phyloP scores from a whole-genome alignment of 2,888 invertebrate species.

The Tiliacea citrago region DNA sequence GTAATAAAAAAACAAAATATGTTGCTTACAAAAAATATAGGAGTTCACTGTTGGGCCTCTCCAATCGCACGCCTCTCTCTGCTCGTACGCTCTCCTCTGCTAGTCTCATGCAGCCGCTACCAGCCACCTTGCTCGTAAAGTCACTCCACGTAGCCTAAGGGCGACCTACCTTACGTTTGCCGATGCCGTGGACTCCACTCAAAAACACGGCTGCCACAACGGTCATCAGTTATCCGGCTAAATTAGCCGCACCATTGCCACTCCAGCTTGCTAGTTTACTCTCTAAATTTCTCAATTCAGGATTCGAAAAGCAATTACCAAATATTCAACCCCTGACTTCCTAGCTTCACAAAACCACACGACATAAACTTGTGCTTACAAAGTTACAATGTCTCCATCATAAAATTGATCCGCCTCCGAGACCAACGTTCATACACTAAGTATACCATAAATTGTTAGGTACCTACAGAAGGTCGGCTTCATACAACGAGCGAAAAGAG shows the following conservation, averaged over 20 bases:
- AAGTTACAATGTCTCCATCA: constrained; percentile 71
- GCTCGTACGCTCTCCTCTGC: no score
- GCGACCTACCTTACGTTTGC: background rate
- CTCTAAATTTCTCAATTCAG: no score
- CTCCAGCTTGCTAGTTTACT: no score
- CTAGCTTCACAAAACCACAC: constrained; percentile 68
- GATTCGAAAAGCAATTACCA: background rate
- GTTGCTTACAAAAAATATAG: background rate
- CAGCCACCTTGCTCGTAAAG: background rate
- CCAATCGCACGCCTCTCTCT: no score
- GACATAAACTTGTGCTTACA: constrained; percentile 75
- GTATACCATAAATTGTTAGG: no score
- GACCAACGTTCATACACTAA: constrained; percentile 48
- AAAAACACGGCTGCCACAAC: background rate
- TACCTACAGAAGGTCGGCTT: no score
- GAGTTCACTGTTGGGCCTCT: background rate
- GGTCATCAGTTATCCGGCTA: background rate
- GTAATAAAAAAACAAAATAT: background rate
- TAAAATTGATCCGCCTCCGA: constrained; percentile 76
- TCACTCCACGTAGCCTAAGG: no score
- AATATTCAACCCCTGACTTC: constrained; percentile 48
- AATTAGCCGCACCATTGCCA: background rate
- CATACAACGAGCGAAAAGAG: no score
- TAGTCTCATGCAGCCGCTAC: background rate
- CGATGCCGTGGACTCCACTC: background rate